Percentiles rank a stretch among this genome's conserved stretches.
These are phyloP conservation scores for Drosophila ananassae DNA, from an alignment of 1,140 invertebrate species.

Conservation along the genomic window DNA sequence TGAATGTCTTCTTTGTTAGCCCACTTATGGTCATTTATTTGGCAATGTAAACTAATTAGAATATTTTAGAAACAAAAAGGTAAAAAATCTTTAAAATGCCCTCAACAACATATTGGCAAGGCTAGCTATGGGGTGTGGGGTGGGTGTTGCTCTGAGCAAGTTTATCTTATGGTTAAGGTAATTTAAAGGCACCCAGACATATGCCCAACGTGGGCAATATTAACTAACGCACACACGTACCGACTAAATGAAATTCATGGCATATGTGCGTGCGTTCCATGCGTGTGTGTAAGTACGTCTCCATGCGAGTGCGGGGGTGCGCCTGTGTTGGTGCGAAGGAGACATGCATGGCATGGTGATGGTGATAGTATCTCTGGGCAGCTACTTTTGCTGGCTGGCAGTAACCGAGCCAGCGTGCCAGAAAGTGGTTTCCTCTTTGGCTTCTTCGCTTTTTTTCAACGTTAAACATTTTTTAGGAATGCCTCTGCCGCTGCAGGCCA, in stretches of 20 bases:
- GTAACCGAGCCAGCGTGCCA: constrained; percentile 53
- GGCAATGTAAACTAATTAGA: constrained; percentile 62
- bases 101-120: constrained; percentile 67
- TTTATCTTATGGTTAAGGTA: constrained; percentile 76
- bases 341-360: constrained; percentile 69
- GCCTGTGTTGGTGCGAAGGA: constrained; percentile 54
- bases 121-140: constrained; percentile 5
- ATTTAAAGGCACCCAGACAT: constrained; percentile 67
- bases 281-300: constrained; percentile 22
- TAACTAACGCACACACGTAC: constrained; percentile 80
- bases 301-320: constrained; percentile 14
- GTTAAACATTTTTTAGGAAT: constrained; percentile 54
- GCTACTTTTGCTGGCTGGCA: constrained; percentile 41
- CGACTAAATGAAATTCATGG: constrained; percentile 81
- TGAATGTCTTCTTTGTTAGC: no score
- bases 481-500: constrained; percentile 71
- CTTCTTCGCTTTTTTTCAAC: constrained; percentile 8
- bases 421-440: constrained; percentile 54
- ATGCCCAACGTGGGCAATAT: constrained; percentile 65
- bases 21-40: no score
- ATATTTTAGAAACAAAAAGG: constrained; percentile 40
- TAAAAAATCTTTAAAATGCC: constrained; percentile 55
- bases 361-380: constrained; percentile 70
- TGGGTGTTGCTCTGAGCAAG: constrained; percentile 24
- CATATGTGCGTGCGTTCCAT: constrained; percentile 77